Evolutionary conservation across 2,888 invertebrate species (phyloP).

Genomic region (Cryptophagus acutangulus): DNA sequence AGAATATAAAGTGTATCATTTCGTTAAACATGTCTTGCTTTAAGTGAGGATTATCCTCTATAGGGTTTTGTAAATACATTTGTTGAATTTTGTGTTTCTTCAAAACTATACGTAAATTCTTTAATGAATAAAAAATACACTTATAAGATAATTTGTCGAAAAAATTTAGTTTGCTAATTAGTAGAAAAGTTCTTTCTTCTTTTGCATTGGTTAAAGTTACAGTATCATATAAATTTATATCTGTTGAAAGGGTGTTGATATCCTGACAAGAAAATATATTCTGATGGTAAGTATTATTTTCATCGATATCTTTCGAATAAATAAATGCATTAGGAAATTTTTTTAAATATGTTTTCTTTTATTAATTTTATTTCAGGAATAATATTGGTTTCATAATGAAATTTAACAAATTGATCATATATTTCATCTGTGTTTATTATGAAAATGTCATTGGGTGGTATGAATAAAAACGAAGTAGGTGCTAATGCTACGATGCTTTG

Average conservation of each 20-base stretch:
- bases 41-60: conserved; percentile 2
- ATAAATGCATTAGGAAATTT: conserved; percentile 6
- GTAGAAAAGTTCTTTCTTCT: conserved; percentile 1
- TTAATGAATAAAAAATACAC: conserved; percentile 6
- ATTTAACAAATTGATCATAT: too few relatives aligned
- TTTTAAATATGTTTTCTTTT: conserved; percentile 9
- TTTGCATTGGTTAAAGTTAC: neutral
- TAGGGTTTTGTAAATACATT: conserved; percentile 8
- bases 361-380: conserved; percentile 2
- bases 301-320: conserved; percentile 11
- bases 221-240: conserved; percentile 2
- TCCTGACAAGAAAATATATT: too few relatives aligned
- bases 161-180: conserved; percentile 8
- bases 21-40: conserved; percentile 10
- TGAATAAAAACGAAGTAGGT: too few relatives aligned
- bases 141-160: conserved; percentile 6
- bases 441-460: too few relatives aligned
- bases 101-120: conserved; percentile 3
- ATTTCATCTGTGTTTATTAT: too few relatives aligned
- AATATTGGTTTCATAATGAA: too few relatives aligned
- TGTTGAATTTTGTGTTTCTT: conserved; percentile 1
- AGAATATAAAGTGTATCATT: conserved; percentile 5
- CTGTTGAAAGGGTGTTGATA: too few relatives aligned
- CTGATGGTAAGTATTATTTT: conserved; percentile 8
- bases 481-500: too few relatives aligned